A percentile compares a stretch with the other conserved stretches of the same genome.
phyloP scores from a whole-genome alignment of 2,113 vertebrate genomes.

The Leuciscus idus region DNA sequence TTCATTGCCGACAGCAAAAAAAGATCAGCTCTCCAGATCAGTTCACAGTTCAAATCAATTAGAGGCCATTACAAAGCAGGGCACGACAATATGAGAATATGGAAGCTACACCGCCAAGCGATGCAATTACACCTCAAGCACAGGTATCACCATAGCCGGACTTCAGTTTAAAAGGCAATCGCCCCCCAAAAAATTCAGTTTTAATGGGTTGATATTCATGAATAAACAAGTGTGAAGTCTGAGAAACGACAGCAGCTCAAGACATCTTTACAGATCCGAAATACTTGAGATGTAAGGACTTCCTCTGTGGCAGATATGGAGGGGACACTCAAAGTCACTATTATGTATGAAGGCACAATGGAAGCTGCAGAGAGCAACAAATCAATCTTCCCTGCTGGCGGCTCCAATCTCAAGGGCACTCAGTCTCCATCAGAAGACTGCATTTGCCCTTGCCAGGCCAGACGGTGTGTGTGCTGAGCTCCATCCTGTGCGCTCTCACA shows the following conservation, averaged over 20 bases:
- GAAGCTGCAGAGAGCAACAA: conserved; percentile 32
- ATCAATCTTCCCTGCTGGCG: conserved; percentile 52
- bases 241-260: background rate
- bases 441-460: conserved; percentile 43
- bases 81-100: background rate
- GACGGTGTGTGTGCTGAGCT: conserved; percentile 45
- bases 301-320: background rate
- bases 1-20: conserved; percentile 8
- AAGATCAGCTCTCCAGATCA: background rate
- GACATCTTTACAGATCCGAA: background rate
- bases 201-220: background rate
- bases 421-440: conserved; percentile 37
- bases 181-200: background rate
- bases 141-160: background rate
- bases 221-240: background rate
- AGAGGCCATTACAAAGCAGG: conserved; percentile 37
- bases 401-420: conserved; percentile 36
- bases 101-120: background rate
- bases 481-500: conserved; percentile 48
- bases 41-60: conserved; percentile 36
- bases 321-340: conserved; percentile 15
- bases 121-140: background rate
- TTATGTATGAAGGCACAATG: conserved; percentile 31
- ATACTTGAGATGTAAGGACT: conserved; percentile 11
- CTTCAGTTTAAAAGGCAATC: background rate